Percentiles rank a stretch among this genome's conserved stretches.
Conservation (phyloP, 2,888 invertebrate genomes). For the Ochlodes sylvanus region DNA sequence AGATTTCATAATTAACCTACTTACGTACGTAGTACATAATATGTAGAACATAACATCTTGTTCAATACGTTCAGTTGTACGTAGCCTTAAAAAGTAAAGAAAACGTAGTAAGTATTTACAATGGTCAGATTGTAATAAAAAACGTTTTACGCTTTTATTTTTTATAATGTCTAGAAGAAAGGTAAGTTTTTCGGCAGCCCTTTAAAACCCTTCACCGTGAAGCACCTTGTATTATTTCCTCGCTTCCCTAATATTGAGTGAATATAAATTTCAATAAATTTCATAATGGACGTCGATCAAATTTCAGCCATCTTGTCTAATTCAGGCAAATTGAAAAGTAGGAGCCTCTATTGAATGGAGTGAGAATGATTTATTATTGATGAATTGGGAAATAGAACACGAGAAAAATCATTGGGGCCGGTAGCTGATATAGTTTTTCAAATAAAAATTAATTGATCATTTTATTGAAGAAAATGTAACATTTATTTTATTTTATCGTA, state of each 20-base stretch:
- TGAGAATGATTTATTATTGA: conserved; percentile 29
- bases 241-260: conserved; percentile 1
- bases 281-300: conserved; percentile 39
- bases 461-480: too few species aligned
- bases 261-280: conserved; percentile 36
- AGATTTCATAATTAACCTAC: too few species aligned
- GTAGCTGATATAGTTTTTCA: neutral
- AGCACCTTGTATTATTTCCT: conserved; percentile 16
- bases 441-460: too few species aligned
- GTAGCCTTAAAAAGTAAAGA: too few species aligned
- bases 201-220: neutral
- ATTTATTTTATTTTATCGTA: too few species aligned
- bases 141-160: too few species aligned
- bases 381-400: neutral
- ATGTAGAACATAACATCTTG: too few species aligned
- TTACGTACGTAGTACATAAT: too few species aligned
- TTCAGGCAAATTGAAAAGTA: conserved; percentile 40
- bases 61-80: too few species aligned
- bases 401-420: conserved; percentile 15
- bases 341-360: conserved; percentile 31
- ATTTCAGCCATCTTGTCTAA: conserved; percentile 41
- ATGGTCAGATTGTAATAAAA: too few species aligned
- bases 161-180: neutral
- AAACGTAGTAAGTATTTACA: too few species aligned
- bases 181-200: neutral